Evolutionary conservation across 2,888 invertebrate species (phyloP).

Genomic region (Mythimna loreyi): DNA sequence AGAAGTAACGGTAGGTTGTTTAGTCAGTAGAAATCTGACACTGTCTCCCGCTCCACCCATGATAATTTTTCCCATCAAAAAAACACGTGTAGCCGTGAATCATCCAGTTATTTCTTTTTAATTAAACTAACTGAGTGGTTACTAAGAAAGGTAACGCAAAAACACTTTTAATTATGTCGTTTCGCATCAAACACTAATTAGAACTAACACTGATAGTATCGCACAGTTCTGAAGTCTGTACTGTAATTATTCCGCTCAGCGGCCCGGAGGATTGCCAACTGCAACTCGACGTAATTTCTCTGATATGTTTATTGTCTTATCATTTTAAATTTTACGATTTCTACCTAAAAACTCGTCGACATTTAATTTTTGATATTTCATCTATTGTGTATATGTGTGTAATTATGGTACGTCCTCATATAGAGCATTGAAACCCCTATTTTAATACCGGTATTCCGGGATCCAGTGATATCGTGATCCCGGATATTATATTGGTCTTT

Average conservation of each 20-base stretch:
- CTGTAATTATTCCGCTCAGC: constrained; percentile 22
- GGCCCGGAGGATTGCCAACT: neutral
- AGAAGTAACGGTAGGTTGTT: no score
- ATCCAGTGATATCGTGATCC: no score
- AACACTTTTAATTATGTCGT: neutral
- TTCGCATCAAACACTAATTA: constrained; percentile 2
- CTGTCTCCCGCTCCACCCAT: no score
- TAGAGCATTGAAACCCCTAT: no score
- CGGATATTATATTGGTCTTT: no score
- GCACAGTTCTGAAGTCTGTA: constrained; percentile 3
- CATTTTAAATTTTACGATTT: neutral
- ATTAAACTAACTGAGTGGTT: neutral
- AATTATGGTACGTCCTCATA: no score
- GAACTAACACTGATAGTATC: neutral
- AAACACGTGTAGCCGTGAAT: no score
- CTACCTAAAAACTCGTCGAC: neutral
- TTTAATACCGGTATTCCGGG: no score
- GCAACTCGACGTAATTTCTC: neutral
- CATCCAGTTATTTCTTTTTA: neutral
- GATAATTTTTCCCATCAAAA: no score
- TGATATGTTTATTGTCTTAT: neutral
- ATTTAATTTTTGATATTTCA: neutral
- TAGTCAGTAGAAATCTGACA: no score
- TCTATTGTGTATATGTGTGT: neutral
- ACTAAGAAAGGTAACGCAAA: neutral